A percentile compares a stretch with the other conserved stretches of the same genome.
Evolutionary conservation across 1,140 invertebrate genomes (phyloP).

Genomic region (Drosophila sulfurigaster): DNA sequence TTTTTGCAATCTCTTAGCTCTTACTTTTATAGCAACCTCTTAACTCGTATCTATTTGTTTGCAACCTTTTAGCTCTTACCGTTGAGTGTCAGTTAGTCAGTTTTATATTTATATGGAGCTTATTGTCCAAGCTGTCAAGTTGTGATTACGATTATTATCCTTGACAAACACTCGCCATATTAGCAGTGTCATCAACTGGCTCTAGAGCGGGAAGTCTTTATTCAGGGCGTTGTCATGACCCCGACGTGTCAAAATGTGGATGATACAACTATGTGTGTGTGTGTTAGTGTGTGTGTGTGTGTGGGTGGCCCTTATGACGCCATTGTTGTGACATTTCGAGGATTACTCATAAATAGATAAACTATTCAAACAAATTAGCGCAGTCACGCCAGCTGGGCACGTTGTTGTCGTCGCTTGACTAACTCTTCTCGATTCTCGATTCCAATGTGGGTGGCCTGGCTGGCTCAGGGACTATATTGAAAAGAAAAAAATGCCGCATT

Average conservation of each 20-base stretch:
- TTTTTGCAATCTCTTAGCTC: no score
- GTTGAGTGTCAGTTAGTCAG: not conserved
- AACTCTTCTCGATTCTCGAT: constrained; percentile 8
- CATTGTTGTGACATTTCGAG: constrained; percentile 67
- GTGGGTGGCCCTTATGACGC: constrained; percentile 60
- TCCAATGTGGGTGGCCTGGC: constrained; percentile 18
- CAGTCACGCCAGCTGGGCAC: constrained; percentile 71
- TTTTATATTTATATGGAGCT: not conserved
- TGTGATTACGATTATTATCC: constrained; percentile 18
- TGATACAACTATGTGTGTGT: not conserved
- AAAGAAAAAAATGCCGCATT: not conserved
- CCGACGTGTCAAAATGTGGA: not conserved
- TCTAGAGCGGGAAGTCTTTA: not conserved
- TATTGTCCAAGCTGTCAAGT: not conserved
- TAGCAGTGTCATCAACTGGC: constrained; percentile 13
- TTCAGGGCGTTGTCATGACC: constrained; percentile 29
- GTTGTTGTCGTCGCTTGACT: constrained; percentile 23
- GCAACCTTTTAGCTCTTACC: no score
- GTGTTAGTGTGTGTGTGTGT: not conserved
- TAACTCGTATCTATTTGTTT: no score
- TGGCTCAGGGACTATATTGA: constrained; percentile 1
- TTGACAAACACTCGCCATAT: constrained; percentile 24
- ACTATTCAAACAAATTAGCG: constrained; percentile 68
- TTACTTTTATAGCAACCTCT: no score
- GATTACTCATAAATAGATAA: constrained; percentile 52